Base-by-base conservation (phyloP, 2,888 invertebrate genomes). In the Chalcosyrphus nemorum region DNA sequence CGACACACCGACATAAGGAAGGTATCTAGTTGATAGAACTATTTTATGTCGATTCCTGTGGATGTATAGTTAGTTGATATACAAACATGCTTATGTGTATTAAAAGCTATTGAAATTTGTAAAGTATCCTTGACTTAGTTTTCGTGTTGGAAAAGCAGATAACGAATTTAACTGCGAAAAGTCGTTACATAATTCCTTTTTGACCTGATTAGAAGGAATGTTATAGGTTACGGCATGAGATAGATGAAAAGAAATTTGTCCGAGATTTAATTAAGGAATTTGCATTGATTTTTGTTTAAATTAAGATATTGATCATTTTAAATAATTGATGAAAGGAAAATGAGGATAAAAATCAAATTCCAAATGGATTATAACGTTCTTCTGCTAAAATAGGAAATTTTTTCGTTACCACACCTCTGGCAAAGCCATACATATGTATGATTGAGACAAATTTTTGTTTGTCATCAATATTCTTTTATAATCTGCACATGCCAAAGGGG, bases 71-170 rank as follows among this genome's bases (percentile, higher is more conserved):
- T 29, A 29, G 29, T 29, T 2, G 29, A 1, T 7, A 6, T 56
- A 32, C 3, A 13, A 43, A 29, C 9, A 13, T 17, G 3, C 27
- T 11, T 19, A 29, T 19, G 29, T 13, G 19, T 47, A 47, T 63
- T 63, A 15, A 13, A 43, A 7, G 6, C 45, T 27, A 5, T 32
- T 32, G 29, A 41, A 19, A 32, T 50, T 41, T 41, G 59, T 29
- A 29, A 41, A 13, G 13, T 29, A 61, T 72, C 61, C 72, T 72
- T 72, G 72, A 19, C 47, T 19, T 61, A 72, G 13, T 52, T 61
- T 61, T n/a, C 11, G 41, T 21, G 17, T 41, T 21, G 15, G 11
- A 27, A 61, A 59, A 47, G 13, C n/a, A 45, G 43, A 45, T 71
- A 47, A 27, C 17, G n/a, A 15, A 9, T 27, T 24, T 19, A 59